phyloP scores from a whole-genome alignment of 2,797 vertebrate genomes.

The Pseudocheirus occidentalis region DNA sequence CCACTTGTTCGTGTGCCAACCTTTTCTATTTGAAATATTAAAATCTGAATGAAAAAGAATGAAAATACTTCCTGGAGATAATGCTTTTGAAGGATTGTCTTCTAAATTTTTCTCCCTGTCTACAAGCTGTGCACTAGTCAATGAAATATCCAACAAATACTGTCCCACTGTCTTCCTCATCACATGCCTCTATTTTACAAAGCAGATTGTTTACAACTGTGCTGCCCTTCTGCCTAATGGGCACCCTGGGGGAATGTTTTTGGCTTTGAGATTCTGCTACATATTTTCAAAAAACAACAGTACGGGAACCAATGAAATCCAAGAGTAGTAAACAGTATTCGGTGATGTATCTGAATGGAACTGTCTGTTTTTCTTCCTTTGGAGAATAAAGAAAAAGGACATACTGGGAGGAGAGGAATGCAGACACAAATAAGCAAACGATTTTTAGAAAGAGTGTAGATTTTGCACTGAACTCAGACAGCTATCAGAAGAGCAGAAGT shows the following conservation, averaged over 20 bases:
- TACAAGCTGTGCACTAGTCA: slow-evolving; percentile 64
- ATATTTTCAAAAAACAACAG: slow-evolving; percentile 80
- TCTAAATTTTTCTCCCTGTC: slow-evolving; percentile 59
- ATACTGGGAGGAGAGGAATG: slow-evolving; percentile 62
- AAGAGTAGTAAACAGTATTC: slow-evolving; percentile 79
- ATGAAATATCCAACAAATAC: slow-evolving; percentile 81
- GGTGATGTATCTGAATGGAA: slow-evolving; percentile 78
- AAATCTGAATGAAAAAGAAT: slow-evolving; percentile 1
- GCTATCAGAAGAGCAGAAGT: slow-evolving; percentile 64
- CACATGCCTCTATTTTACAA: slow-evolving; percentile 79
- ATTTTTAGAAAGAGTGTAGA: slow-evolving; percentile 71
- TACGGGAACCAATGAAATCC: slow-evolving; percentile 64
- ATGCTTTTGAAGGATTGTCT: slow-evolving; percentile 49
- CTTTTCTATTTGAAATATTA: neutral
- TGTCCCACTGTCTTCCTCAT: slow-evolving; percentile 72
- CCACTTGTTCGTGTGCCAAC: fast-evolving
- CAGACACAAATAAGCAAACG: slow-evolving; percentile 69
- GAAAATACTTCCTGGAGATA: slow-evolving; percentile 37
- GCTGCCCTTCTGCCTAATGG: slow-evolving; percentile 82
- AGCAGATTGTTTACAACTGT: slow-evolving; percentile 82
- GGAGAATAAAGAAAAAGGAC: slow-evolving; percentile 61
- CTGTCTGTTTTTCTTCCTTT: slow-evolving; percentile 71
- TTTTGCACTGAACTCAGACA: slow-evolving; percentile 73
- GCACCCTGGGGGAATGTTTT: slow-evolving; percentile 74
- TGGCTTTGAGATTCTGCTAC: slow-evolving; percentile 79